Evolutionary conservation across 2,113 vertebrate species (phyloP).

Genomic region (Nestor notabilis): DNA sequence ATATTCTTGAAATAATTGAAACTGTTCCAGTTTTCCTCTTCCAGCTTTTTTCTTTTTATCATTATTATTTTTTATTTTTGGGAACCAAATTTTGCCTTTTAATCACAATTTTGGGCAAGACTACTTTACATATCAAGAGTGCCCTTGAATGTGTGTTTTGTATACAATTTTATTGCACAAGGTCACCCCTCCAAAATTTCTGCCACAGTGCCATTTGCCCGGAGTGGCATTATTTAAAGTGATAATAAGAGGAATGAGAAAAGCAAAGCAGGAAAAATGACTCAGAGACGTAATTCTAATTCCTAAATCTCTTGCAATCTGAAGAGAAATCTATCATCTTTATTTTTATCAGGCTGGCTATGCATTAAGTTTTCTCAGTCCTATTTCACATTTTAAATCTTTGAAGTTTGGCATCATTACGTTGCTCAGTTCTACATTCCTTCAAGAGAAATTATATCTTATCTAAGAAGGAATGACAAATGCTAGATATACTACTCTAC

Average conservation of each 20-base stretch:
- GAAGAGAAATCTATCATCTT: constrained; percentile 30
- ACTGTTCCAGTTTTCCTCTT: neutral
- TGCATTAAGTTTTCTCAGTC: neutral
- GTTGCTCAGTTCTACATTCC: constrained; percentile 13
- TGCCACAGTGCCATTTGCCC: neutral
- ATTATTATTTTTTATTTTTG: neutral
- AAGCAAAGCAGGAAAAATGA: neutral
- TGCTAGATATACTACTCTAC: neutral
- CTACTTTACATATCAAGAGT: neutral
- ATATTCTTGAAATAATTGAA: neutral
- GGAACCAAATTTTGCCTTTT: neutral
- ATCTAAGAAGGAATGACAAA: constrained; percentile 46
- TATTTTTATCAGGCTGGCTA: constrained; percentile 33
- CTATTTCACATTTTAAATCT: constrained; percentile 66
- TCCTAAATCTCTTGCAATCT: constrained; percentile 22
- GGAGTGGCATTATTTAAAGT: neutral
- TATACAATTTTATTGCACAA: neutral
- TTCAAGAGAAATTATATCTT: constrained; percentile 53
- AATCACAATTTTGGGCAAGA: neutral
- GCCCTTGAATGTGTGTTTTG: neutral
- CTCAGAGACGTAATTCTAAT: neutral
- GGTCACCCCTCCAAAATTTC: neutral
- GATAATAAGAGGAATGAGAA: neutral
- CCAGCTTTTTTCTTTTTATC: neutral
- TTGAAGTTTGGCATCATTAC: constrained; percentile 36